phyloP scores from a whole-genome alignment of 2,797 vertebrate species.

The Etheostoma nigrum region DNA sequence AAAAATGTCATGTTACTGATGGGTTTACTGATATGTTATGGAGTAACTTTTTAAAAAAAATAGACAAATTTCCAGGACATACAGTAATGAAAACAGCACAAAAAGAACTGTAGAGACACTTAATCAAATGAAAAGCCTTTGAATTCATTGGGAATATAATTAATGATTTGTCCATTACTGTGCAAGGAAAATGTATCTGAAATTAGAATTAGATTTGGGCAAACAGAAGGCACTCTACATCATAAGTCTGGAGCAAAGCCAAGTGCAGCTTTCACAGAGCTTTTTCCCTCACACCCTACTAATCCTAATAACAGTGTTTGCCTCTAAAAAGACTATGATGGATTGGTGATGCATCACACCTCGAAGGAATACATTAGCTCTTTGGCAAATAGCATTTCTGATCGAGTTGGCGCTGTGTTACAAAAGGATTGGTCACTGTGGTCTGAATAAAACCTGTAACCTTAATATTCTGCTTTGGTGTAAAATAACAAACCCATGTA shows the following conservation, averaged over 20 bases:
- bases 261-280: slow-evolving; percentile 13
- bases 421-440: slow-evolving; percentile 22
- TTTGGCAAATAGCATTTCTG: slow-evolving; percentile 20
- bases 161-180: not conserved
- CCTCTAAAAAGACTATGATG: slow-evolving; percentile 28
- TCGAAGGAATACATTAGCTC: slow-evolving; percentile 35
- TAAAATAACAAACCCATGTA: not conserved
- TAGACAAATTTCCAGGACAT: not conserved
- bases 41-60: not conserved
- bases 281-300: slow-evolving; percentile 1
- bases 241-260: slow-evolving; percentile 11
- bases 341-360: slow-evolving; percentile 19
- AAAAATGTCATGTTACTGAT: not conserved
- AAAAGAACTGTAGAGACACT: not conserved
- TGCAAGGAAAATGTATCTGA: slow-evolving; percentile 9
- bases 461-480: not conserved
- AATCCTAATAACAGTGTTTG: slow-evolving; percentile 26
- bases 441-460: not conserved
- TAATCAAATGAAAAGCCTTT: slow-evolving; percentile 1
- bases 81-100: not conserved
- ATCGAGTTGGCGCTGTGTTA: slow-evolving; percentile 12
- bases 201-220: slow-evolving; percentile 4
- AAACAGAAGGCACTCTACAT: slow-evolving; percentile 14
- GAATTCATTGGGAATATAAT: not conserved
- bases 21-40: not conserved